phyloP scores from a whole-genome alignment of 1,140 invertebrate genomes.

The Metaphire vulgaris region DNA sequence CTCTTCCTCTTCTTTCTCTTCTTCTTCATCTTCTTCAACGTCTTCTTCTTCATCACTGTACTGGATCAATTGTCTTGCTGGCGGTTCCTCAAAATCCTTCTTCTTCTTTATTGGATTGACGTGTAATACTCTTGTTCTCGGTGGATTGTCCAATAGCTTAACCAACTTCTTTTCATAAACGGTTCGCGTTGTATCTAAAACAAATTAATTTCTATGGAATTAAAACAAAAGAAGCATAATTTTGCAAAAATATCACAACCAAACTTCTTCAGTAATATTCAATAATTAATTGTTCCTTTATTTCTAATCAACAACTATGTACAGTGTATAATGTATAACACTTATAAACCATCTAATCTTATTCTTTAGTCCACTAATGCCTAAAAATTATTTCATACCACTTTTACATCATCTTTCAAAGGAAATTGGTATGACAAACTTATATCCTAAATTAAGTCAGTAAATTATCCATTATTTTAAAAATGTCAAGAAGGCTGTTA shows the following conservation, averaged over 20 bases:
- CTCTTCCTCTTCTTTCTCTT: neutral
- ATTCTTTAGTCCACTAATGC: neutral
- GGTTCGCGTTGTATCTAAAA: neutral
- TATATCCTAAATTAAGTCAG: too few species aligned
- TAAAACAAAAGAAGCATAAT: neutral
- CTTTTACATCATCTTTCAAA: too few species aligned
- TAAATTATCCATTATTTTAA: too few species aligned
- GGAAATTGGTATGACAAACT: too few species aligned
- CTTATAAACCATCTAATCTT: neutral
- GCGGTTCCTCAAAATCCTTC: neutral
- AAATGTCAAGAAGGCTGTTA: too few species aligned
- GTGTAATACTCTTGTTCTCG: neutral
- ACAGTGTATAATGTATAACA: neutral
- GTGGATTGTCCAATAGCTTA: neutral
- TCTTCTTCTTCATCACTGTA: neutral
- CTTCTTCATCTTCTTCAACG: neutral
- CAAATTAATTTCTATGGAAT: neutral
- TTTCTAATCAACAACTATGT: neutral
- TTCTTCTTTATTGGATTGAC: neutral
- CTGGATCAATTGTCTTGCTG: neutral
- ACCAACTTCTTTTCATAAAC: neutral
- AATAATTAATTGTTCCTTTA: too few species aligned
- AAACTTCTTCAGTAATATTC: too few species aligned
- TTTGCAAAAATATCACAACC: neutral
- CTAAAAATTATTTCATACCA: too few species aligned